These are phyloP conservation scores for Meloe dianella DNA, from an alignment of 2,888 invertebrate genomes.

Conservation along the genomic window DNA sequence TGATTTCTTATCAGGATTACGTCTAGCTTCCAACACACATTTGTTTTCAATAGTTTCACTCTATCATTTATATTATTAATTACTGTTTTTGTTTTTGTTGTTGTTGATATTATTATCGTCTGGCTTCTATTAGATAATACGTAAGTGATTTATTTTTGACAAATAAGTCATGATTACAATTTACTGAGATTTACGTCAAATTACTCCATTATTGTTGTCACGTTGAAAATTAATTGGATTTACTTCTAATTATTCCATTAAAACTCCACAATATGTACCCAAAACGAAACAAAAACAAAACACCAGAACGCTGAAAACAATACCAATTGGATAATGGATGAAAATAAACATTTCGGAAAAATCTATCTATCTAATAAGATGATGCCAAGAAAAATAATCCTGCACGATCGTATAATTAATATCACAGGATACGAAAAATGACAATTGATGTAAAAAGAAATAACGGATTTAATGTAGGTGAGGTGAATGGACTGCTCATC, in stretches of 20 bases:
- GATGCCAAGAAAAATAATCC: neutral
- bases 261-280: neutral
- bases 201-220: neutral
- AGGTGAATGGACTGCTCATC: neutral
- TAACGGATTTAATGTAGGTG: neutral
- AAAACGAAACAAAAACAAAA: too few relatives aligned
- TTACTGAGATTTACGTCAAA: neutral
- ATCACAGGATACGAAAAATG: neutral
- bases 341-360: neutral
- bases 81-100: neutral
- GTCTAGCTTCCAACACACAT: neutral
- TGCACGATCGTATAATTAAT: neutral
- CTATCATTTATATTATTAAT: too few relatives aligned
- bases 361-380: too few relatives aligned
- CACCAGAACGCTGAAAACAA: too few relatives aligned
- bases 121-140: neutral
- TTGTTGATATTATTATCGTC: neutral
- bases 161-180: neutral
- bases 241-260: neutral
- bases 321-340: neutral
- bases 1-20: neutral
- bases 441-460: neutral
- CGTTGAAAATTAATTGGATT: neutral
- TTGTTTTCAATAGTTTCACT: neutral
- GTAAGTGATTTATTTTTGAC: neutral